Percentiles rank a stretch among this genome's conserved stretches.
Conservation (phyloP, 2,888 invertebrate species). For the Cryptocephalus moraei region DNA sequence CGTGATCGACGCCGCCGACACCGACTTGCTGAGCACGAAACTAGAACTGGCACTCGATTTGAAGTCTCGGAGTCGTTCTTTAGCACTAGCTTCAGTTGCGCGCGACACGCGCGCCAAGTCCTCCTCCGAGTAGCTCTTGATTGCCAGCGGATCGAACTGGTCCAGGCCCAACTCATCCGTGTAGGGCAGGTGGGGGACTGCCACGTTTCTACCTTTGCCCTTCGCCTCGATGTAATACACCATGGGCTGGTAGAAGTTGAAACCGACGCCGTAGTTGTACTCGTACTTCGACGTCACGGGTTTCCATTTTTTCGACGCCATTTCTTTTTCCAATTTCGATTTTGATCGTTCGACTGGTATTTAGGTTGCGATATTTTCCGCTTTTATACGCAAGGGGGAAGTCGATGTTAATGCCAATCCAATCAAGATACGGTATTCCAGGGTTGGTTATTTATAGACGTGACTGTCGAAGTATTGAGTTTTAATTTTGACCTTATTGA, state of each 20-base stretch:
- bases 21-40: conserved; percentile 51
- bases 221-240: conserved; percentile 72
- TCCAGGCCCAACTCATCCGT: conserved; percentile 58
- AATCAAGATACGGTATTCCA: conserved; percentile 16
- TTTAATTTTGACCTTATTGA: too few species aligned
- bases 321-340: conserved; percentile 4
- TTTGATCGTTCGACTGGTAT: conserved; percentile 9
- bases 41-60: conserved; percentile 50
- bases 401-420: conserved; percentile 21
- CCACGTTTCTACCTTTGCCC: conserved; percentile 35
- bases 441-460: conserved; percentile 11
- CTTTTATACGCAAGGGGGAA: conserved; percentile 23
- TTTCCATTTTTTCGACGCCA: conserved; percentile 27
- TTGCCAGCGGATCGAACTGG: conserved; percentile 55
- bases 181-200: conserved; percentile 61
- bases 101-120: conserved; percentile 57
- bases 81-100: conserved; percentile 59
- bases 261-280: conserved; percentile 74
- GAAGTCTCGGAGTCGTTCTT: conserved; percentile 51
- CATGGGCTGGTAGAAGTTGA: conserved; percentile 81
- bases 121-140: conserved; percentile 55
- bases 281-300: conserved; percentile 63
- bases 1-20: conserved; percentile 50
- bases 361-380: conserved; percentile 9
- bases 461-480: too few species aligned